Base-by-base conservation (phyloP, 2,113 vertebrate species). In the Scolopax mira region DNA sequence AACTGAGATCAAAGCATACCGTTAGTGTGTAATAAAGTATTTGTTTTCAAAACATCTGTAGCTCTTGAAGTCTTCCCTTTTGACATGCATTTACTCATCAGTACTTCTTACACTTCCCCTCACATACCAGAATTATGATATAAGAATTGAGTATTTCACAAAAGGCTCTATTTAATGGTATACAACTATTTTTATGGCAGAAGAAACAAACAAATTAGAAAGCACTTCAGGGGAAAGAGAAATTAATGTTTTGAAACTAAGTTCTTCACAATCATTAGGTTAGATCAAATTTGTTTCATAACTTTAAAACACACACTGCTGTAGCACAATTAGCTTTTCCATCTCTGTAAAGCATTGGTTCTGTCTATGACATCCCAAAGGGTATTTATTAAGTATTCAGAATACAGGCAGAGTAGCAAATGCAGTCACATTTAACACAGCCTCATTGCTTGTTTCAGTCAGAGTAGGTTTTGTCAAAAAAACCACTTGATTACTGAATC, bases 391-490 rank as follows among this genome's bases (percentile, higher is more conserved):
- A 84, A 58, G 42, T 27, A 90, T 58, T 72, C 85, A 90, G 80
- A 95, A 91, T 49, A 54, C 31, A 81, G 51, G 21, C n/a, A 92
- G 18, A 61, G 44, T 2, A 86, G 89, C 57, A 93, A 93, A 85
- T 10, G 37, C 41, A 93, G 48, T 44, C 55, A 83, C 66, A 84
- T 79, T 82, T 67, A 95, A 92, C 54, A 93, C 28, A 86, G 65
- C 12, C 81, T 65, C 67, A 67, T 93, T 88, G 95, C 80, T 88
- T 95, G 42, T 33, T 96, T 90, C 96, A 96, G 93, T 95, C 96
- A 89, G 42, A 96, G 72, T 44, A 77, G 35, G 74, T 94, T 97
- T 95, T 96, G 60, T 96, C 93, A 97, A 89, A 93, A 90, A 81
- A 22, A 3, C 4, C 67, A 90, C 73, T 93, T 91, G 67, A 97